A percentile compares a stretch with the other conserved stretches of the same genome.
phyloP scores from a whole-genome alignment of 2,888 invertebrate species.

The Aquatica leii region DNA sequence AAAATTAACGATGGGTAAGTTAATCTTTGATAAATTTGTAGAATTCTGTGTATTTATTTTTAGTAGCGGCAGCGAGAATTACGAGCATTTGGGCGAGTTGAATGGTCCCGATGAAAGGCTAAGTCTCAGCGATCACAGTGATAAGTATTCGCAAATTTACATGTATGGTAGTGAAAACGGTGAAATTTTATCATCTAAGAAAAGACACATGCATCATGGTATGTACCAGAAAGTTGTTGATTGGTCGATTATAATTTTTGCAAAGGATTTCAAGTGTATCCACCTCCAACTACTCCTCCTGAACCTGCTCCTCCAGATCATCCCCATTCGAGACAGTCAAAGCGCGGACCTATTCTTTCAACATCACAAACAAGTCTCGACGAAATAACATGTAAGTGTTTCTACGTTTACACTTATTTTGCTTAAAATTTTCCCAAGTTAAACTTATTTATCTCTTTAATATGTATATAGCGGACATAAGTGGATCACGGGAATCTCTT shows the following conservation, averaged over 20 bases:
- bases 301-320: conserved; percentile 87
- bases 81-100: conserved; percentile 69
- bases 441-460: conserved; percentile 18
- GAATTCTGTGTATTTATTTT: conserved; percentile 35
- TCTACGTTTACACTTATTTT: not conserved
- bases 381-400: conserved; percentile 69
- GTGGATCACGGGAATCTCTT: conserved; percentile 82
- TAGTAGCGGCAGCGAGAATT: conserved; percentile 71
- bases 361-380: conserved; percentile 71
- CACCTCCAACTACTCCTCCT: conserved; percentile 84
- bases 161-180: conserved; percentile 68
- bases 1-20: conserved; percentile 67
- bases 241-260: not conserved
- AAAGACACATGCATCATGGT: conserved; percentile 47
- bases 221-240: conserved; percentile 4
- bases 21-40: not conserved
- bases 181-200: conserved; percentile 55
- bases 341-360: conserved; percentile 61
- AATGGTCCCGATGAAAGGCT: conserved; percentile 67
- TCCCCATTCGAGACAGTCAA: conserved; percentile 62
- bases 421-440: not conserved
- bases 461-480: conserved; percentile 71
- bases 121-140: conserved; percentile 74
- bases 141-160: conserved; percentile 70
- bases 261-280: conserved; percentile 82